These are phyloP conservation scores for Philotrypesis tridentata DNA, from an alignment of 1,140 invertebrate genomes.

Conservation along the genomic window DNA sequence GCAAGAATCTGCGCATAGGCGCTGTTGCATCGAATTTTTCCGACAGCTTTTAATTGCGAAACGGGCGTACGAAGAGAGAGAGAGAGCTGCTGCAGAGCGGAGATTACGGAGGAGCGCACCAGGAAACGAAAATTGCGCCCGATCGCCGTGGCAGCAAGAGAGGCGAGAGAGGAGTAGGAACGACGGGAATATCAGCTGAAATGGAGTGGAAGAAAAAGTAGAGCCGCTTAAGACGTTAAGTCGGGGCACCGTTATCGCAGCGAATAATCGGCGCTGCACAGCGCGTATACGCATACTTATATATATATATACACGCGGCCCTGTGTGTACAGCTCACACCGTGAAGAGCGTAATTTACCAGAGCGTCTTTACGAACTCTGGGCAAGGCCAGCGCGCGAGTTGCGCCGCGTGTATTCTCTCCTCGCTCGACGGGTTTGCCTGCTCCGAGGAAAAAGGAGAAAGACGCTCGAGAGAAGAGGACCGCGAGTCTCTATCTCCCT, in stretches of 20 bases:
- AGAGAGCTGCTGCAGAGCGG: too few relatives aligned
- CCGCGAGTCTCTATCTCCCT: neutral
- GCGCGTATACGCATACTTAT: neutral
- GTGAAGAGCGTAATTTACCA: constrained; percentile 1
- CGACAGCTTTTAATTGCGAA: neutral
- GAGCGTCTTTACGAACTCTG: neutral
- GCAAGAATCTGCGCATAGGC: neutral
- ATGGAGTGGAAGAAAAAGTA: neutral
- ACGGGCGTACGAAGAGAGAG: neutral
- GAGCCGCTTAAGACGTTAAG: neutral
- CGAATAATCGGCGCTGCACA: neutral
- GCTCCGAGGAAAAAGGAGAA: neutral
- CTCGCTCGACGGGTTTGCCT: constrained; percentile 7
- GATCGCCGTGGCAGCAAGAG: too few relatives aligned
- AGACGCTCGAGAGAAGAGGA: neutral
- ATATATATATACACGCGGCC: too few relatives aligned
- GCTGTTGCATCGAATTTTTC: neutral
- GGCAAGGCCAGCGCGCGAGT: neutral
- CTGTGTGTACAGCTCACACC: too few relatives aligned
- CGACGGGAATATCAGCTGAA: neutral
- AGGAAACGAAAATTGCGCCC: neutral
- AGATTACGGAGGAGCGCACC: too few relatives aligned
- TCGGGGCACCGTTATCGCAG: neutral
- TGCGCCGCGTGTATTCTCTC: neutral
- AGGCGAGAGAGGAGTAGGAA: too few relatives aligned